Evolutionary conservation across 2,797 vertebrate species (phyloP), one percentile per base, ranked within the genome.

Genomic region (Oreortyx pictus): DNA sequence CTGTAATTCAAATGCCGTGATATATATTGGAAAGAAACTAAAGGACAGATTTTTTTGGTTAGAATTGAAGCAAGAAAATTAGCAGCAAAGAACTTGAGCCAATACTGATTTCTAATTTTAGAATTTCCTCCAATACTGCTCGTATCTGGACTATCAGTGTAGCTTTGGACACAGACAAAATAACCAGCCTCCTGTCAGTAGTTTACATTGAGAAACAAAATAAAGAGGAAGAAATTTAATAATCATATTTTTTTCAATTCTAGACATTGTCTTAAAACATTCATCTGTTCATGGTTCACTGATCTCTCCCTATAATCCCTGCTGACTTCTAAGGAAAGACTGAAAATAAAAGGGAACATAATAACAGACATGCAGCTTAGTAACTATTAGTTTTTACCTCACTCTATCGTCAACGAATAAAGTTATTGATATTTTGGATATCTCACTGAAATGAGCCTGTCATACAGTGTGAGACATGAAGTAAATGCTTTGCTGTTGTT

Each of bases 41-140:
- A 84, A 88, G 41, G 68, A 47, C 47, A 87, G 52, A 77, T 85
- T 85, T 90, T 24, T 86, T 86, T 91, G 23, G 71, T 92, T 78
- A 74, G 57, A 68, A 86, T 60, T 91, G 78, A 71, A 90, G 25
- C 47, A 81, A 44, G 67, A 92, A 90, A 89, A 29, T 15, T 35
- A 78, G 67, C 39, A 90, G 73, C 61, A 84, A 47, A 82, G 87
- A 85, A 85, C 31, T 11, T 22, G 39, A 92, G 43, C 19, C 50
- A 71, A 57, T 6, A 20, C 2, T 46, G 7, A 89, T 72, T 75
- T 82, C 37, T 77, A 74, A 81, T 78, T 93, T 79, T 54, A 70
- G 78, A 91, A 29, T 86, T 84, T 22, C 8, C 44, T 67, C 59
- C 74, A 89, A 60, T 43, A 79, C 57, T 37, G 70, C 10, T 47